Conservation (phyloP, 2,113 vertebrate species). For the Austrofundulus limnaeus region DNA sequence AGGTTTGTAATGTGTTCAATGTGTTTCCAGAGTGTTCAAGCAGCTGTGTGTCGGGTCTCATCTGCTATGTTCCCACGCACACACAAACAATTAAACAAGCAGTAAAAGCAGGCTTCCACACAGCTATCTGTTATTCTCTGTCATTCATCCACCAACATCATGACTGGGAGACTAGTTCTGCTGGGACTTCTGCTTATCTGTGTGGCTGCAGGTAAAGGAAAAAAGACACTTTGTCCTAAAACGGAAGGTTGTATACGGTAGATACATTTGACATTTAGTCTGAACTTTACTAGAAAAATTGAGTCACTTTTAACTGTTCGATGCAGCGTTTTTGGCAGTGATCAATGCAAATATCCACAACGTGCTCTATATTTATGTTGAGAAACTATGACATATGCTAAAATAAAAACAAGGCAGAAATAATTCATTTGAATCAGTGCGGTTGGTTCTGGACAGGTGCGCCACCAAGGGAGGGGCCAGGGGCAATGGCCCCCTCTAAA, state of each 20-base stretch:
- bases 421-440: no score
- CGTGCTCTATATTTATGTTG: background rate
- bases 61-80: conserved; percentile 50
- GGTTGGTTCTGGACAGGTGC: no score
- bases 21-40: conserved; percentile 40
- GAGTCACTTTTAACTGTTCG: background rate
- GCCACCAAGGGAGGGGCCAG: no score
- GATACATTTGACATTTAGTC: background rate
- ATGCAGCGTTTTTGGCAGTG: background rate
- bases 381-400: background rate
- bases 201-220: conserved; percentile 58
- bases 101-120: conserved; percentile 11
- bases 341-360: background rate
- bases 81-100: conserved; percentile 3
- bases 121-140: conserved; percentile 14
- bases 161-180: conserved; percentile 56
- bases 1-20: conserved; percentile 22
- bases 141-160: conserved; percentile 52
- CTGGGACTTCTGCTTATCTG: conserved; percentile 64
- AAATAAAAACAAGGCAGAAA: no score
- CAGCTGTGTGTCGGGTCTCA: conserved; percentile 34
- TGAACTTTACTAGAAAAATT: background rate
- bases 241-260: background rate
- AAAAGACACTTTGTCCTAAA: no score
- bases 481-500: no score